Percentiles rank a stretch among this genome's conserved stretches.
Evolutionary conservation across 2,888 invertebrate genomes (phyloP).

Genomic region (Scotopteryx bipunctaria): DNA sequence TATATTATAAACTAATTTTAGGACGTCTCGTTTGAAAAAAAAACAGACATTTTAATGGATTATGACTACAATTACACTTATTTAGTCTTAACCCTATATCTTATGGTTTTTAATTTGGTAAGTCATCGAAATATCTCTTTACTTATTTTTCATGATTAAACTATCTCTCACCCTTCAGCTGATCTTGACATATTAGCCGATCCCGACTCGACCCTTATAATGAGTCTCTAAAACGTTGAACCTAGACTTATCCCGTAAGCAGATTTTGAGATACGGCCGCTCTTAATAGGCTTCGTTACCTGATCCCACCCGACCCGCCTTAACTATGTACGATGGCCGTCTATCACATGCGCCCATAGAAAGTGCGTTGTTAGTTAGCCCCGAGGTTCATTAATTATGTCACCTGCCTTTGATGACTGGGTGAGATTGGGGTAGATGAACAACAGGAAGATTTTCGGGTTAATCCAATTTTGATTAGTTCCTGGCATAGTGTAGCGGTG

Average conservation of each 20-base stretch:
- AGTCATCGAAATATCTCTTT: not conserved
- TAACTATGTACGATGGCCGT: slow-evolving; percentile 30
- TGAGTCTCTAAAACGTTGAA: slow-evolving; percentile 34
- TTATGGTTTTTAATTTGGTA: no score
- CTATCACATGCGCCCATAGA: slow-evolving; percentile 35
- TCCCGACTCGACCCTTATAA: slow-evolving; percentile 17
- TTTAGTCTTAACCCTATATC: no score
- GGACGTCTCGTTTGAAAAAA: no score
- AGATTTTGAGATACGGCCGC: slow-evolving; percentile 52
- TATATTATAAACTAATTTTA: no score
- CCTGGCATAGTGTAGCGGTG: no score
- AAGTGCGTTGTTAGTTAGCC: slow-evolving; percentile 38
- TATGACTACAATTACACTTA: no score
- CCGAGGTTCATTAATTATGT: slow-evolving; percentile 36
- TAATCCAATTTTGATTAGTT: no score
- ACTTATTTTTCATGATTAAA: not conserved
- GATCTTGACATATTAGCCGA: slow-evolving; percentile 10
- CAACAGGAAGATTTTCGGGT: no score
- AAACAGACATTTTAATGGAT: no score
- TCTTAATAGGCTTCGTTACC: slow-evolving; percentile 65
- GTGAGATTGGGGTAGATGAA: not conserved
- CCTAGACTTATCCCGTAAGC: slow-evolving; percentile 52
- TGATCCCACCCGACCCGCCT: slow-evolving; percentile 48
- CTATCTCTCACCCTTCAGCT: not conserved
- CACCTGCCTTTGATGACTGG: slow-evolving; percentile 30